Evolutionary conservation across 2,113 vertebrate genomes (phyloP).

Genomic region (Gopherus flavomarginatus): DNA sequence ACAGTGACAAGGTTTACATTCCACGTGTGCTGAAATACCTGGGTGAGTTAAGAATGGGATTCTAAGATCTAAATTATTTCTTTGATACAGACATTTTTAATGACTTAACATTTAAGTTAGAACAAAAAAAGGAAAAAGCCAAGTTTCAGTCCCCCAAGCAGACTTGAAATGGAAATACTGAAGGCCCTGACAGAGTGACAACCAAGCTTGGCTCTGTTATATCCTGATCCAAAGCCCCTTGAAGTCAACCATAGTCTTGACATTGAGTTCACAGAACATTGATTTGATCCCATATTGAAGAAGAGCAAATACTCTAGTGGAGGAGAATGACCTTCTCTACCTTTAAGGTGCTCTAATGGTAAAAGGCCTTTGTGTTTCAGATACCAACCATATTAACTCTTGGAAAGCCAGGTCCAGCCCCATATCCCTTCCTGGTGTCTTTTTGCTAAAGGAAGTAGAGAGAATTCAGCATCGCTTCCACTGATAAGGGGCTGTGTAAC

Average conservation of each 20-base stretch:
- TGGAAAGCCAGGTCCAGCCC: background rate
- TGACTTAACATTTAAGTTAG: background rate
- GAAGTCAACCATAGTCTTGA: conserved; percentile 18
- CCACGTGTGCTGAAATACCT: background rate
- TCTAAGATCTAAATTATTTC: background rate
- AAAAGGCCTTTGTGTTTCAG: conserved; percentile 49
- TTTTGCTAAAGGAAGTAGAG: background rate
- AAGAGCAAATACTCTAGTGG: conserved; percentile 31
- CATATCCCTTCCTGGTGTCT: conserved; percentile 1
- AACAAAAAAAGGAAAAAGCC: conserved; percentile 25
- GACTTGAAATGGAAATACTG: background rate
- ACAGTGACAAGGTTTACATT: background rate
- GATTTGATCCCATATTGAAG: conserved; percentile 36
- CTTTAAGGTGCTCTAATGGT: conserved; percentile 27
- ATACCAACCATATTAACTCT: background rate
- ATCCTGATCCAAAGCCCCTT: conserved; percentile 49
- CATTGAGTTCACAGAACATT: conserved; percentile 22
- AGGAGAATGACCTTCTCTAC: conserved; percentile 50
- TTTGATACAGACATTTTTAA: conserved; percentile 13
- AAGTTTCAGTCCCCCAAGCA: conserved; percentile 22
- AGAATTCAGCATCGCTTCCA: background rate
- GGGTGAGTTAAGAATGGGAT: background rate
- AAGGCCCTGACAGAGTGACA: conserved; percentile 5
- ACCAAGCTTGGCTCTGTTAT: conserved; percentile 43
- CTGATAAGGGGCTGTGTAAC: fast-evolving